These are phyloP conservation scores for Atlantisia rogersi DNA, from an alignment of 2,113 vertebrate genomes.

Conservation along the genomic window DNA sequence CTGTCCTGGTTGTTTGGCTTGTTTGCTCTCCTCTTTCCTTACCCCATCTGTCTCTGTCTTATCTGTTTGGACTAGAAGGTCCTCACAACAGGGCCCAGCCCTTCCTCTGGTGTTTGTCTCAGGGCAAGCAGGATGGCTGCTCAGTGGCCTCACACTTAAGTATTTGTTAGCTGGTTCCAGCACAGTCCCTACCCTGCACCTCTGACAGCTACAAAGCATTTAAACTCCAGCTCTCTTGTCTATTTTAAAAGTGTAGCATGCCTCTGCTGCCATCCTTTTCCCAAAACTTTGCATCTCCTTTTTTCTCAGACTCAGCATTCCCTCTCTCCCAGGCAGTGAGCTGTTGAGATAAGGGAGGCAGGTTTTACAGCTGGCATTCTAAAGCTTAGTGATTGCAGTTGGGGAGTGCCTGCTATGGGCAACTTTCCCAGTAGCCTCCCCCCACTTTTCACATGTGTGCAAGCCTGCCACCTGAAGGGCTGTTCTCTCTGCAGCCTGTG, in stretches of 20 bases:
- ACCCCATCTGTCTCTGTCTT: neutral
- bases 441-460: accelerated
- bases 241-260: neutral
- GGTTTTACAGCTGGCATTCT: neutral
- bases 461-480: neutral
- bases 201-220: neutral
- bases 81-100: neutral
- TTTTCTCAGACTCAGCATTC: neutral
- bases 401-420: neutral
- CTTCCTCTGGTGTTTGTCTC: neutral
- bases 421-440: neutral
- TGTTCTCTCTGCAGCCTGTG: neutral
- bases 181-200: neutral
- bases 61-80: neutral
- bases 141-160: neutral
- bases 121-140: neutral
- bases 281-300: neutral
- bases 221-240: neutral
- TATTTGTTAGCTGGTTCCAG: neutral
- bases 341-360: neutral
- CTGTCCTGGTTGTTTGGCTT: neutral
- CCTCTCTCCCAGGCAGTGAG: neutral
- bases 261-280: neutral
- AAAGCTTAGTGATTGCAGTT: neutral
- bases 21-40: neutral